Base-by-base conservation (phyloP, 2,113 vertebrate species). In the Aix galericulata region DNA sequence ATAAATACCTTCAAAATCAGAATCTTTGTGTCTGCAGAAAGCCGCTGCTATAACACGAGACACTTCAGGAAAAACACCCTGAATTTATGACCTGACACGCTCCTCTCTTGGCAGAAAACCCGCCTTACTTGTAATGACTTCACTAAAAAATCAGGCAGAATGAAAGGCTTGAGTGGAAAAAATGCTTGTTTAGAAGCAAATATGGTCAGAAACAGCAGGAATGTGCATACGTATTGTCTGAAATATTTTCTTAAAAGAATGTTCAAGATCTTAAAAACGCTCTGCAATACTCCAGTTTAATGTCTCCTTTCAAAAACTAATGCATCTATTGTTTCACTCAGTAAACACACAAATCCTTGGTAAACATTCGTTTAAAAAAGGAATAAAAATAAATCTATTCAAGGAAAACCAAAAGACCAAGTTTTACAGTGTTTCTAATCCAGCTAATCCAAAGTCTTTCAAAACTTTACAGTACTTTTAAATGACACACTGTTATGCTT, bases 101-200 rank as follows among this genome's bases (percentile, higher is more conserved):
- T 82, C 76, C 67, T 66, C 25, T 0, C 68, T 17, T 80, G 91
- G 81, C 73, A 94, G 55, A 32, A 78, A 73, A 25, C 44, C 68
- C 48, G 7, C 1, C 38, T 12, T 14, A 26, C 66, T 32, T 60
- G 83, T 16, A 58, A 82, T 2, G 7, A 84, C 82, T 86, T 36
- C 82, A 92, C 63, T n/a, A 29, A 64, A 73, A 58, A 60, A 80
- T 22, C 16, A 44, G 55, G 12, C 21, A 56, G 63, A 88, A 58
- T 8, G 42, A 81, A 90, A 86, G 73, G 83, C 79, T 15, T 40
- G 63, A 50, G 34, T 12, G 44, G 68, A 7, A 55, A 78, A 69
- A n/a, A 36, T 5, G 63, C 67, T 91, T 44, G 34, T 69, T 89
- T 64, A 67, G 53, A 67, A 84, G 77, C 34, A 88, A 88, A 86